Percentiles rank a stretch among this genome's conserved stretches.
phyloP scores from a whole-genome alignment of 2,113 vertebrate genomes.

The Seriola quinqueradiata region DNA sequence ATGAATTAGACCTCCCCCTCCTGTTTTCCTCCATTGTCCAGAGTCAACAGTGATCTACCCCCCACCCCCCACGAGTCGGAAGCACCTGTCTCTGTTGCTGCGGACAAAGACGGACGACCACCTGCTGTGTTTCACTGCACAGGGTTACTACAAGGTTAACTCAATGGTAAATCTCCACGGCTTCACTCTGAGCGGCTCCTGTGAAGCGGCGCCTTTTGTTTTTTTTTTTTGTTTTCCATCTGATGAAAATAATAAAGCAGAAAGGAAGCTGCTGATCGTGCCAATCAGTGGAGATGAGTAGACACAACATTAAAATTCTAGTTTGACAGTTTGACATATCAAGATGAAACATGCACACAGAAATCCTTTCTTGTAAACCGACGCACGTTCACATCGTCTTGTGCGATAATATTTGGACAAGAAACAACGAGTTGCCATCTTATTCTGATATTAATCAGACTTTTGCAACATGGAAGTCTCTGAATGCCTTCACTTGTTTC shows the following conservation, averaged over 20 bases:
- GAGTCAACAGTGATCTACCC: conserved; percentile 58
- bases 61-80: conserved; percentile 50
- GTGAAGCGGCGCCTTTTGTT: background rate
- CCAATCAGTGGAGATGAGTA: background rate
- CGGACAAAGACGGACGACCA: conserved; percentile 71
- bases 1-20: conserved; percentile 55
- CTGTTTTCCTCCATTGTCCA: conserved; percentile 68
- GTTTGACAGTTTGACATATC: conserved; percentile 8
- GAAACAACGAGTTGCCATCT: background rate
- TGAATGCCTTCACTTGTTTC: background rate
- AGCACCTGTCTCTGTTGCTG: conserved; percentile 72
- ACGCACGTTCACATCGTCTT: background rate
- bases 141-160: conserved; percentile 64
- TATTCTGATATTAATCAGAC: background rate
- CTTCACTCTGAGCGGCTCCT: background rate
- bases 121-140: conserved; percentile 65
- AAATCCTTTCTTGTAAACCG: background rate
- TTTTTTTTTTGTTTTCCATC: conserved; percentile 5
- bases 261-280: conserved; percentile 11
- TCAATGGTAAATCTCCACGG: conserved; percentile 37
- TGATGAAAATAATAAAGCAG: background rate
- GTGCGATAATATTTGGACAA: background rate
- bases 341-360: background rate
- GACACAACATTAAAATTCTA: background rate
- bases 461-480: background rate